phyloP scores from a whole-genome alignment of 2,888 invertebrate genomes.

The Flexamia atlantica region DNA sequence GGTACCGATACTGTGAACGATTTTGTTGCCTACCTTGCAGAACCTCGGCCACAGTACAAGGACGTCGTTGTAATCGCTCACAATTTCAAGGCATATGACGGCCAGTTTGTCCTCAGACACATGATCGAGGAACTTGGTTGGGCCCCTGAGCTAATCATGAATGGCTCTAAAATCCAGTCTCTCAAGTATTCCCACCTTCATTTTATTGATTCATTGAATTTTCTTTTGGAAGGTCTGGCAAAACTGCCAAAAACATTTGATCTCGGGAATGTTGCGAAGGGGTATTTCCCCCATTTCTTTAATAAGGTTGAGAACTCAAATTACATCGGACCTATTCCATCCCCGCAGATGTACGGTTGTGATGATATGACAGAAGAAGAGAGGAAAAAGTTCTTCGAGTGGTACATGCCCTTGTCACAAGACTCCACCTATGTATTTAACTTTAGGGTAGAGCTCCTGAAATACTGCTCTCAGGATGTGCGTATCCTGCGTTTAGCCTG shows the following conservation, averaged over 20 bases:
- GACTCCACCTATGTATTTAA: slow-evolving; percentile 20
- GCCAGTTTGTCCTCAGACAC: slow-evolving; percentile 39
- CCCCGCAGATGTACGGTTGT: slow-evolving; percentile 23
- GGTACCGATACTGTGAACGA: slow-evolving; percentile 7
- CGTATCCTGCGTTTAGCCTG: slow-evolving; percentile 67
- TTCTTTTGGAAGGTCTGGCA: slow-evolving; percentile 70
- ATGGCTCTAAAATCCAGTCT: slow-evolving; percentile 10
- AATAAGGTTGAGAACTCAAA: background rate
- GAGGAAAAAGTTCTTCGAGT: slow-evolving; percentile 67
- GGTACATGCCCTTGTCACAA: slow-evolving; percentile 65
- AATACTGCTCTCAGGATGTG: slow-evolving; percentile 69
- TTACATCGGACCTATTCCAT: slow-evolving; percentile 8
- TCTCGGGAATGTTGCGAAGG: slow-evolving; percentile 67
- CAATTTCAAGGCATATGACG: slow-evolving; percentile 10
- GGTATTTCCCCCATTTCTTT: slow-evolving; percentile 68
- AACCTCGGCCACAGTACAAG: slow-evolving; percentile 1
- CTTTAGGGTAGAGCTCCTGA: slow-evolving; percentile 69
- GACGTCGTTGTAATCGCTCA: slow-evolving; percentile 23
- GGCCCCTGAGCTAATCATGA: slow-evolving; percentile 42
- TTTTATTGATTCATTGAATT: slow-evolving; percentile 68
- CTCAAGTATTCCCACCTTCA: slow-evolving; percentile 19
- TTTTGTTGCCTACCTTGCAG: background rate
- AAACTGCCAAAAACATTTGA: slow-evolving; percentile 70
- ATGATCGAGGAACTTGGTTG: slow-evolving; percentile 36
- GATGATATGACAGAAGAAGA: slow-evolving; percentile 67